A percentile compares a stretch with the other conserved stretches of the same genome.
phyloP scores from a whole-genome alignment of 2,113 vertebrate species.

The Smithornis capensis region DNA sequence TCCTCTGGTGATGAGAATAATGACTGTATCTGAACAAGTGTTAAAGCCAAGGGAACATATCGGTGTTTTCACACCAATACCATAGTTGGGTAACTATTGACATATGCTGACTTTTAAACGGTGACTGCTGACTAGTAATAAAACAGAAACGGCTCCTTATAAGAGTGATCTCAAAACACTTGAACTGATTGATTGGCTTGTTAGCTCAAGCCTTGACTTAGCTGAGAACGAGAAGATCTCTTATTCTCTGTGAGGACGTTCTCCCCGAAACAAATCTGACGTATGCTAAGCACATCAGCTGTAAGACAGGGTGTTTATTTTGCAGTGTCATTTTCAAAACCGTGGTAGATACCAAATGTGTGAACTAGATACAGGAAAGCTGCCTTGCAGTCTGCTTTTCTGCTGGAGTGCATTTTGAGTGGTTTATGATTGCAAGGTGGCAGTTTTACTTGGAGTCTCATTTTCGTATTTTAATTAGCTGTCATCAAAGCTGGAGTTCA shows the following conservation, averaged over 20 bases:
- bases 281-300: background rate
- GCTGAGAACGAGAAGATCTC: background rate
- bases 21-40: constrained; percentile 16
- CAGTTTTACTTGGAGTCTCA: background rate
- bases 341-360: background rate
- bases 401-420: background rate
- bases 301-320: background rate
- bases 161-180: background rate
- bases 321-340: background rate
- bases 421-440: background rate
- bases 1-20: background rate
- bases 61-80: constrained; percentile 8
- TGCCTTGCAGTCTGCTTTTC: background rate
- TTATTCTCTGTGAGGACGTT: background rate
- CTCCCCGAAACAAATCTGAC: background rate
- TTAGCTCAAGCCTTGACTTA: background rate
- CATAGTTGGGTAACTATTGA: background rate
- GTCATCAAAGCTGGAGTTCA: background rate
- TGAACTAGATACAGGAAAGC: background rate
- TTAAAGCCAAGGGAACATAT: background rate
- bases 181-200: background rate
- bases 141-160: background rate
- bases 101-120: constrained; percentile 9
- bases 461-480: constrained; percentile 19
- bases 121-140: constrained; percentile 1